Evolutionary conservation across 37 sponge, comb jelly and placozoan species (phyloP), one percentile per base, ranked within the genome.

Genomic region (Spongilla lacustris): DNA sequence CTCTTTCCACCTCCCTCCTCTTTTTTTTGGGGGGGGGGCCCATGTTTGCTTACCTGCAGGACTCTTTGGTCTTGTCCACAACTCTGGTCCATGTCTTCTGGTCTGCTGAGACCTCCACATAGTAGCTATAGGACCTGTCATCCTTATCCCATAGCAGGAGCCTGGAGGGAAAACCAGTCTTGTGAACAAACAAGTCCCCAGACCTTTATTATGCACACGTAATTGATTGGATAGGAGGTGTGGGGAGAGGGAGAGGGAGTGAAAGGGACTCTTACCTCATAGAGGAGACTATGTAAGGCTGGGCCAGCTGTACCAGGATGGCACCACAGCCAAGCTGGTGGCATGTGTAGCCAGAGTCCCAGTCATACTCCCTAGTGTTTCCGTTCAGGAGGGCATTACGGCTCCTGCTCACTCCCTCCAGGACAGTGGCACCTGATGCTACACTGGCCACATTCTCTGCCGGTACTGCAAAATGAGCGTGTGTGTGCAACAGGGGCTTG

Each of bases 261-360:
- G n/a, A 41, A 41, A 6, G 6, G 41, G 41, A 6, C 6, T 3
- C 41, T 3, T 41, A 88, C 95, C 95, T 91, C 92, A 94, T 94
- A 24, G 95, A 91, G 2, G 86, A 83, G 35, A 91, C 86, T 70
- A 91, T 79, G 87, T 91, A 91, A 0, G 96, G 93, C 34, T 96
- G 96, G 24, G 96, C 84, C 46, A 96, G 85, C 75, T 93, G 93
- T 2, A 96, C 73, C 38, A 96, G 33, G 80, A 96, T 92, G 73
- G 70, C 85, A 0, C 96, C 96, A 34, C 84, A 91, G 2, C 95
- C 92, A 68, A 97, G 85, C 95, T 98, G 98, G 70, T 98, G 98
- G 37, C 98, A 98, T 58, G 96, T 96, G 83, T 98, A 98, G 49
- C 98, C 98, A 41, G 93, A 89, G 87, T 98, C 98, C 98, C 98